Percentiles rank a stretch among this genome's conserved stretches.
Conservation (phyloP, 2,888 invertebrate genomes). For the Nipponacmea schrenckii region DNA sequence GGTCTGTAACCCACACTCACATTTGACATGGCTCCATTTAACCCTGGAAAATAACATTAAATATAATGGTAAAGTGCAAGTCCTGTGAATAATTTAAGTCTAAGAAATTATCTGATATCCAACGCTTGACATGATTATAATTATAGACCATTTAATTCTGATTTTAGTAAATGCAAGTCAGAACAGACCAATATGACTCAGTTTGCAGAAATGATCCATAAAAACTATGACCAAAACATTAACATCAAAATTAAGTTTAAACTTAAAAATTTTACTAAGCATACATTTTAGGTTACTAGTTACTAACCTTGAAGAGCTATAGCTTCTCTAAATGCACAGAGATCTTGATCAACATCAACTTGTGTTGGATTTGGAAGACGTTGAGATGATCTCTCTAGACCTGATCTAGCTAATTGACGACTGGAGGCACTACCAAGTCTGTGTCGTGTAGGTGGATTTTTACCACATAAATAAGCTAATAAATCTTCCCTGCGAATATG, state of each 20-base stretch:
- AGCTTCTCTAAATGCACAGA: slow-evolving; percentile 81
- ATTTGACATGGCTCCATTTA: slow-evolving; percentile 67
- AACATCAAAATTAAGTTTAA: too few relatives aligned
- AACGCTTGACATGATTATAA: too few relatives aligned
- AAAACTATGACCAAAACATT: too few relatives aligned
- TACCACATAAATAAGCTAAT: slow-evolving; percentile 80
- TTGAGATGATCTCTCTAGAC: slow-evolving; percentile 46
- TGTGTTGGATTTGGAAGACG: slow-evolving; percentile 70
- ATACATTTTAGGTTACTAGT: too few relatives aligned
- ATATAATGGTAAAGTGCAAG: background rate
- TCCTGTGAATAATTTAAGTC: too few relatives aligned
- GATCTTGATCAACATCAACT: slow-evolving; percentile 71
- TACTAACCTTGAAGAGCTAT: slow-evolving; percentile 74
- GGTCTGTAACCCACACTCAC: slow-evolving; percentile 62
- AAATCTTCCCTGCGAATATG: slow-evolving; percentile 82
- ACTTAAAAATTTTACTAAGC: too few relatives aligned
- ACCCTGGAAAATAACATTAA: slow-evolving; percentile 47
- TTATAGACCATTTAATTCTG: too few relatives aligned
- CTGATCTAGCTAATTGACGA: slow-evolving; percentile 13
- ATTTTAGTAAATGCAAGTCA: too few relatives aligned
- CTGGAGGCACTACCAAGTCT: slow-evolving; percentile 15
- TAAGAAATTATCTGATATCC: too few relatives aligned
- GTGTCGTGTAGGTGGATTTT: slow-evolving; percentile 71
- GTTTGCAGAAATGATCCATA: too few relatives aligned
- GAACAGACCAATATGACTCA: too few relatives aligned